Evolutionary conservation across 1,140 invertebrate genomes (phyloP).

Genomic region (Meteorus sp.): DNA sequence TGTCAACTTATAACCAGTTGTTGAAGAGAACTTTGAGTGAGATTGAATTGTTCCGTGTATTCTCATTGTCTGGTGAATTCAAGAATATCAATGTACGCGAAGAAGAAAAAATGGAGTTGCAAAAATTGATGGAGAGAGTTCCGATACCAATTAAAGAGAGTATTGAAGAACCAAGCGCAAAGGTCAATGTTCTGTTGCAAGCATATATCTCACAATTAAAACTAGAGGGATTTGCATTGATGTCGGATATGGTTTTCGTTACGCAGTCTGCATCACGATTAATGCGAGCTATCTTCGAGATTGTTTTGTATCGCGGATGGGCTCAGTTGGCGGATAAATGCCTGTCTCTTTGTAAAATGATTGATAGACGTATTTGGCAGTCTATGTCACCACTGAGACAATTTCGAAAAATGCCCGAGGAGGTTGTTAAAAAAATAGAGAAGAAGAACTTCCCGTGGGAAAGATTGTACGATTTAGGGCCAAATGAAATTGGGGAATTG

Average conservation of each 20-base stretch:
- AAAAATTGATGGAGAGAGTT: slow-evolving; percentile 96
- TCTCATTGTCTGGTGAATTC: slow-evolving; percentile 96
- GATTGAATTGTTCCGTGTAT: slow-evolving; percentile 98
- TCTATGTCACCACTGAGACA: slow-evolving; percentile 98
- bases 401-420: slow-evolving; percentile 97
- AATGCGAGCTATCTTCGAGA: slow-evolving; percentile 97
- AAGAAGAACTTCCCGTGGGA: slow-evolving; percentile 97
- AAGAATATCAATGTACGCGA: slow-evolving; percentile 92
- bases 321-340: slow-evolving; percentile 96
- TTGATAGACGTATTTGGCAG: slow-evolving; percentile 98
- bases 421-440: slow-evolving; percentile 97
- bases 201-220: slow-evolving; percentile 99
- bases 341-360: slow-evolving; percentile 97
- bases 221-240: slow-evolving; percentile 96
- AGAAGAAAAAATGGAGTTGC: slow-evolving; percentile 96
- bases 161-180: slow-evolving; percentile 97
- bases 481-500: slow-evolving; percentile 96
- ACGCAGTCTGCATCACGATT: slow-evolving; percentile 96
- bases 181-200: slow-evolving; percentile 94
- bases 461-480: slow-evolving; percentile 92
- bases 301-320: slow-evolving; percentile 90
- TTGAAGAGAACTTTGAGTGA: slow-evolving; percentile 96
- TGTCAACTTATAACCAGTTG: slow-evolving; percentile 95
- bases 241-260: slow-evolving; percentile 99
- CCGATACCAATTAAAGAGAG: slow-evolving; percentile 99